Evolutionary conservation across 2,113 vertebrate genomes (phyloP), one percentile per base, ranked within the genome.

Genomic region (Melanocharis versteri): DNA sequence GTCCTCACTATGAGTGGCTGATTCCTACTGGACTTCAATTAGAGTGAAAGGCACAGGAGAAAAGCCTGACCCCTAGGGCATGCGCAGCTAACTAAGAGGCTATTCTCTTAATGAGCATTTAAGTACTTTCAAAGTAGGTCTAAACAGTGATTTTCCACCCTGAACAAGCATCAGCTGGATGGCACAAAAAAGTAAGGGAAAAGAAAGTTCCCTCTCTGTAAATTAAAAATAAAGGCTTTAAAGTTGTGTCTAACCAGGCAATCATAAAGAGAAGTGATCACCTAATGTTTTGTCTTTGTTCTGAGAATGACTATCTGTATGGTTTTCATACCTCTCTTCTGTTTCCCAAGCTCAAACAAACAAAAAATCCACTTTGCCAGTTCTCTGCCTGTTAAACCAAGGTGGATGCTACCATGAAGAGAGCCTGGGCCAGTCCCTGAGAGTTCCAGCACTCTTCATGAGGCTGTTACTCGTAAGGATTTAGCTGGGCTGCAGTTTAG

Each of bases 261-360:
- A 40, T 56, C 30, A 37, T 30, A 42, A 58, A 64, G 37, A 69
- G 31, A 88, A 23, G 1, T 16, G 37, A 17, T 53, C 42, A 78
- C 19, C 0, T 0, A 5, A 37, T 27, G 3, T 48, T 87, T 64
- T 0, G 1, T 26, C 11, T 76, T 76, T 57, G 5, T 47, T 60
- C 48, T 65, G 22, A 91, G 80, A 91, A 76, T 33, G 2, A 48
- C 18, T 45, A 8, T 30, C 10, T 64, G 5, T 42, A 47, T 15
- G 6, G 31, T 48, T 83, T 86, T 83, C 40, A 60, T 6, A 60
- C 3, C 9, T 77, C 28, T 79, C 13, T 51, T 83, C 31, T 40
- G 4, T 45, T 88, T 72, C 28, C 19, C 40, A 60, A 72, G n/a
- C 13, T 40, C 10, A 71, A 51, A 47, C 7, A 78, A 53, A 81